A percentile compares a stretch with the other conserved stretches of the same genome.
Evolutionary conservation across 64 coral and sea anemone species (phyloP).

Genomic region (Dendronephthya gigantea): DNA sequence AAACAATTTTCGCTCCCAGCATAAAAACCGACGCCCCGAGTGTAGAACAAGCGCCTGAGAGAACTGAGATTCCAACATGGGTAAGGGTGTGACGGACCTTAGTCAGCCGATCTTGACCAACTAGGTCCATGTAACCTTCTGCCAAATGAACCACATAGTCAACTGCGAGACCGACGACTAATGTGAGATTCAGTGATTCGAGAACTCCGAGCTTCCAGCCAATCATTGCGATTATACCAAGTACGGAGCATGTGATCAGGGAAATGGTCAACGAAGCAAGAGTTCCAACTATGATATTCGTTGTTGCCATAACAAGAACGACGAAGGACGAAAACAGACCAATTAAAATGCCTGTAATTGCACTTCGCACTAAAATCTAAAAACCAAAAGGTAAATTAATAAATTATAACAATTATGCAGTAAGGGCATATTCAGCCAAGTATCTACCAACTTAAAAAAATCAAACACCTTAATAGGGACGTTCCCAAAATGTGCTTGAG

Average conservation of each 20-base stretch:
- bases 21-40: constrained; percentile 84
- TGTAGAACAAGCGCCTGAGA: constrained; percentile 80
- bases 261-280: constrained; percentile 69
- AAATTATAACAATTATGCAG: neutral
- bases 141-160: constrained; percentile 96
- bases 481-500: no score
- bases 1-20: constrained; percentile 85
- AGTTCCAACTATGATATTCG: constrained; percentile 82
- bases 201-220: constrained; percentile 90
- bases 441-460: no score
- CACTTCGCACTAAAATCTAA: constrained; percentile 73
- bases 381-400: neutral
- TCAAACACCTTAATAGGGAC: no score
- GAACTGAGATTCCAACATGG: constrained; percentile 73
- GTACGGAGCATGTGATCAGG: constrained; percentile 72
- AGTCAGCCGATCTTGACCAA: constrained; percentile 38
- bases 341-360: constrained; percentile 71
- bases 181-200: constrained; percentile 81
- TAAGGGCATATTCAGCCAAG: no score
- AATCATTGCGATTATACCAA: constrained; percentile 68
- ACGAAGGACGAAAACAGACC: constrained; percentile 52
- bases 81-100: constrained; percentile 64
- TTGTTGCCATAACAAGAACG: constrained; percentile 66
- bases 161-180: constrained; percentile 85
- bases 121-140: constrained; percentile 68